Conservation (phyloP, 2,797 vertebrate species). For the Poecilia velifera region DNA sequence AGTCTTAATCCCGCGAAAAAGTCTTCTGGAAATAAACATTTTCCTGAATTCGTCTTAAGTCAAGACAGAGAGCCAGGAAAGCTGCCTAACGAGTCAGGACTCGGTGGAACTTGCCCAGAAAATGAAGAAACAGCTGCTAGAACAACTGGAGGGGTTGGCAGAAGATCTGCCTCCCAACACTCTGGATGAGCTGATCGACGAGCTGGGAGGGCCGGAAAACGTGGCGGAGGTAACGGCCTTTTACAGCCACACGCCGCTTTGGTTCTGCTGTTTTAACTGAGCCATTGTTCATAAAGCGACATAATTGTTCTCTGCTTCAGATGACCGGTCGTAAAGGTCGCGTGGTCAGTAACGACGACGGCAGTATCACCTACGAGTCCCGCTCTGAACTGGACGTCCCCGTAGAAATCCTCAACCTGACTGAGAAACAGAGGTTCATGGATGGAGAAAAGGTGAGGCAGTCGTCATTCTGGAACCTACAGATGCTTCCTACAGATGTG, state of each 20-base stretch:
- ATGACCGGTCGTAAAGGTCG: conserved; percentile 98
- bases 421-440: conserved; percentile 98
- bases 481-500: background rate
- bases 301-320: conserved; percentile 67
- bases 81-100: conserved; percentile 94
- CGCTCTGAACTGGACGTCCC: conserved; percentile 96
- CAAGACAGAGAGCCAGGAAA: conserved; percentile 78
- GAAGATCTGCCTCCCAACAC: conserved; percentile 95
- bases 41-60: conserved; percentile 45
- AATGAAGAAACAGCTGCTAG: conserved; percentile 94
- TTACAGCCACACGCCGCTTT: background rate
- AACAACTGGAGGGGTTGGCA: conserved; percentile 90
- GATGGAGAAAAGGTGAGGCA: conserved; percentile 94
- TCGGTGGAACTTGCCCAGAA: conserved; percentile 95
- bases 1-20: background rate
- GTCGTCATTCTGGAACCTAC: background rate
- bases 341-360: conserved; percentile 96
- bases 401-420: conserved; percentile 97
- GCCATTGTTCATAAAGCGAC: background rate
- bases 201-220: conserved; percentile 95
- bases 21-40: background rate
- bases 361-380: conserved; percentile 96
- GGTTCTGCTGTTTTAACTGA: background rate
- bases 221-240: conserved; percentile 90
- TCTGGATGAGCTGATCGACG: conserved; percentile 96